Percentiles rank a stretch among this genome's conserved stretches.
Conservation (phyloP, 2,113 vertebrate genomes). For the Gallinago paraguaiae region DNA sequence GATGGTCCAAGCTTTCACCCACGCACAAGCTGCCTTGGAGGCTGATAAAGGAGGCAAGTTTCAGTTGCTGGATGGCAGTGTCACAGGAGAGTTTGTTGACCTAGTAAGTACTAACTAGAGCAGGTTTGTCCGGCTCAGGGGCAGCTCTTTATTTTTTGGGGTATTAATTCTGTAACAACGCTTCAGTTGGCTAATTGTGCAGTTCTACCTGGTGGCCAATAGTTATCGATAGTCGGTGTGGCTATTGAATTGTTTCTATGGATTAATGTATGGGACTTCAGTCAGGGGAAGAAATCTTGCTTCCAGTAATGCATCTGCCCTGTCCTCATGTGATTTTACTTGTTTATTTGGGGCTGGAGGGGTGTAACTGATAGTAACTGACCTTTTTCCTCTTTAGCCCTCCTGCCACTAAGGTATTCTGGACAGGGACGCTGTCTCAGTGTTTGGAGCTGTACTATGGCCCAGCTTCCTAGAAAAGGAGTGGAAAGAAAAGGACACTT, state of each 20-base stretch:
- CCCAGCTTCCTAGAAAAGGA: not conserved
- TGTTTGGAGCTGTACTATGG: not conserved
- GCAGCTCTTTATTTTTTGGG: not conserved
- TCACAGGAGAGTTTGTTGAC: slow-evolving; percentile 87
- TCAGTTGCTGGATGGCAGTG: slow-evolving; percentile 85
- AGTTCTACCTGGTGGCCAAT: not conserved
- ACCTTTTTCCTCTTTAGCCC: not conserved
- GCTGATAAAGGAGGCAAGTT: slow-evolving; percentile 87
- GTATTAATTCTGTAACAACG: not conserved
- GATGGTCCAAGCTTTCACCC: slow-evolving; percentile 92
- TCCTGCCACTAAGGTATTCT: not conserved
- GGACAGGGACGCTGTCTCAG: not conserved
- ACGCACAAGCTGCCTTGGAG: slow-evolving; percentile 83
- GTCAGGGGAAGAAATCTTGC: not conserved
- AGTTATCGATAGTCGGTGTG: not conserved
- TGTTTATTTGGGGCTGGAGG: not conserved
- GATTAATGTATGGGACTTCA: not conserved
- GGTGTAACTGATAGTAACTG: not conserved
- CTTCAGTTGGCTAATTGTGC: not conserved
- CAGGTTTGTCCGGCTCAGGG: not conserved
- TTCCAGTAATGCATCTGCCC: not conserved
- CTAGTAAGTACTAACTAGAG: slow-evolving; percentile 79
- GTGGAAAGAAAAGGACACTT: not conserved
- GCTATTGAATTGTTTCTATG: not conserved
- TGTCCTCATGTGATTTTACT: not conserved